phyloP scores from a whole-genome alignment of 2,888 invertebrate species.

The Ormyrus nitidulus region DNA sequence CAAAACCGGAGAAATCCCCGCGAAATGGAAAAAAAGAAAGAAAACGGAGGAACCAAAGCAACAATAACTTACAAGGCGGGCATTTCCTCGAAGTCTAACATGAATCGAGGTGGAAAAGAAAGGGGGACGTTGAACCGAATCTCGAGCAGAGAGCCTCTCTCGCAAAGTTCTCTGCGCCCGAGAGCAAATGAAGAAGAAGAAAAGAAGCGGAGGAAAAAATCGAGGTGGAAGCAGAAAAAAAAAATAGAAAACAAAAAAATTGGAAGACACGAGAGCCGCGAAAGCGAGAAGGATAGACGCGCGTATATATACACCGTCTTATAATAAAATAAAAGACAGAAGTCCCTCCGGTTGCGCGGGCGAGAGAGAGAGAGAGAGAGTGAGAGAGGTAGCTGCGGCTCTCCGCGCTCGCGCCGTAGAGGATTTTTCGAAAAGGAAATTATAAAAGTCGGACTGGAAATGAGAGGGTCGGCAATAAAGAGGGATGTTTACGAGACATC shows the following conservation, averaged over 20 bases:
- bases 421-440: conserved; percentile 71
- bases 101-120: conserved; percentile 56
- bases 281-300: conserved; percentile 53
- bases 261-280: conserved; percentile 50
- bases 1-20: too few relatives aligned
- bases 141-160: conserved; percentile 6
- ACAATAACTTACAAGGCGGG: conserved; percentile 51
- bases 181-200: conserved; percentile 52
- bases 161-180: background rate
- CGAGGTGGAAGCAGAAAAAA: background rate
- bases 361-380: too few relatives aligned
- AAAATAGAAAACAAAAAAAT: conserved; percentile 24
- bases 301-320: conserved; percentile 26
- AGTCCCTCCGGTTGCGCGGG: conserved; percentile 14
- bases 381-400: too few relatives aligned
- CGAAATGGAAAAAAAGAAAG: background rate
- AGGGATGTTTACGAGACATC: conserved; percentile 74
- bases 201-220: conserved; percentile 47
- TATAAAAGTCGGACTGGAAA: conserved; percentile 72
- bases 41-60: conserved; percentile 36
- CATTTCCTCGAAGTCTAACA: conserved; percentile 55
- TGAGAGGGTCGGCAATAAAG: conserved; percentile 71
- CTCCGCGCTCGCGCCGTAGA: conserved; percentile 18
- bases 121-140: conserved; percentile 46
- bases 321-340: conserved; percentile 55